Evolutionary conservation across 2,888 invertebrate genomes (phyloP).

Genomic region (Synanthedon formicaeformis): DNA sequence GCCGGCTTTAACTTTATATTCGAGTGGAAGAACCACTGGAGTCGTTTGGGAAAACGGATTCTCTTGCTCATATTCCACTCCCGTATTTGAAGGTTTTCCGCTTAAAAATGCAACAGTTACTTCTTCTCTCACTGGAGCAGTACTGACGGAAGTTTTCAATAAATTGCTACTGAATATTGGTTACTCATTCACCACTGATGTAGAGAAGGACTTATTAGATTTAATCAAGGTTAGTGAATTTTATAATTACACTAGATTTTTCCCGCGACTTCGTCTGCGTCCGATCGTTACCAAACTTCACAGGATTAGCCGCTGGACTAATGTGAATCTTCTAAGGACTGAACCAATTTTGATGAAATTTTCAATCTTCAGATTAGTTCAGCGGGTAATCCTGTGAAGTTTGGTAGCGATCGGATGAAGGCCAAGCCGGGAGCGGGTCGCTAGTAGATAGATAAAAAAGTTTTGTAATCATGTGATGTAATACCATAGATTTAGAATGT

Average conservation of each 20-base stretch:
- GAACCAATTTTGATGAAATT: no score
- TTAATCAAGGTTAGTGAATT: constrained; percentile 86
- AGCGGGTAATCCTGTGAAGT: no score
- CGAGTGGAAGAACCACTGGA: constrained; percentile 65
- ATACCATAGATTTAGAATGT: no score
- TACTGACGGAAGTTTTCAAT: constrained; percentile 83
- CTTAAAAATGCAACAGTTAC: constrained; percentile 85
- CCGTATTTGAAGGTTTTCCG: constrained; percentile 76
- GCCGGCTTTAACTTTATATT: constrained; percentile 54
- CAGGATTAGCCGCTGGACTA: no score
- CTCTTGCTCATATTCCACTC: constrained; percentile 55
- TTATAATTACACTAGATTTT: neutral
- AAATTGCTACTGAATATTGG: constrained; percentile 85
- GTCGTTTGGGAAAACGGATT: constrained; percentile 63
- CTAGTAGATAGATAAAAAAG: no score
- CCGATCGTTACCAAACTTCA: no score
- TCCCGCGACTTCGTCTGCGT: no score
- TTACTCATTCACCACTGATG: constrained; percentile 89
- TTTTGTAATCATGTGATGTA: constrained; percentile 69
- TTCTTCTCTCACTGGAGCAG: constrained; percentile 87
- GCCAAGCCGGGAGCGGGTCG: no score
- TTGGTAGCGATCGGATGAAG: no score
- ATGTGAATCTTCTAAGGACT: no score
- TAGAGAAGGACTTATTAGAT: constrained; percentile 88
- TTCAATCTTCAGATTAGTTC: no score